A percentile compares a stretch with the other conserved stretches of the same genome.
Evolutionary conservation across 2,797 vertebrate genomes (phyloP).

Genomic region (Chaetophractus vellerosus): DNA sequence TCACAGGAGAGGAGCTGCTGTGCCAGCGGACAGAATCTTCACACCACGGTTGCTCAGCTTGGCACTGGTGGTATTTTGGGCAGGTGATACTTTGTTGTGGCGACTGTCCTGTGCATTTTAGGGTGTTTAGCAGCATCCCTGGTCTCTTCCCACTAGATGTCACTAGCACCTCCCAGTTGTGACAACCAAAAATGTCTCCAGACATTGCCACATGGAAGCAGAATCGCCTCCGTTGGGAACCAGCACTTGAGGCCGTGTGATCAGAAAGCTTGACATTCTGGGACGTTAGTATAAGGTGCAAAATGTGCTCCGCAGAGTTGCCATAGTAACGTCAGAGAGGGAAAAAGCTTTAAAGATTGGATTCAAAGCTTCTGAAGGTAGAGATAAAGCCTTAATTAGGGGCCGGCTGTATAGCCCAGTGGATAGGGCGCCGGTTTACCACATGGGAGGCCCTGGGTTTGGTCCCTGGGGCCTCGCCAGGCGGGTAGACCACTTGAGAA

Average conservation of each 20-base stretch:
- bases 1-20: not conserved
- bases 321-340: fast-evolving
- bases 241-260: not conserved
- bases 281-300: not conserved
- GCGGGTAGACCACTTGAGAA: no score
- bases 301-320: not conserved
- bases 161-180: not conserved
- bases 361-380: not conserved
- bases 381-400: not conserved
- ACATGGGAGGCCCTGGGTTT: no score
- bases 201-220: not conserved
- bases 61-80: not conserved
- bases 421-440: no score
- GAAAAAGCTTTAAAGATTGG: not conserved
- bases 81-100: fast-evolving
- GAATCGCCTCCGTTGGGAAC: not conserved
- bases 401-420: no score
- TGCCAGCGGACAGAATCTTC: not conserved
- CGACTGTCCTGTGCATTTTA: not conserved
- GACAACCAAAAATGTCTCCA: not conserved
- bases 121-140: not conserved
- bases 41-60: not conserved
- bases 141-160: not conserved
- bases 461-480: no score
- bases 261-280: not conserved